A percentile compares a stretch with the other conserved stretches of the same genome.
phyloP scores from a whole-genome alignment of 2,888 invertebrate genomes.

The Phalera bucephala region DNA sequence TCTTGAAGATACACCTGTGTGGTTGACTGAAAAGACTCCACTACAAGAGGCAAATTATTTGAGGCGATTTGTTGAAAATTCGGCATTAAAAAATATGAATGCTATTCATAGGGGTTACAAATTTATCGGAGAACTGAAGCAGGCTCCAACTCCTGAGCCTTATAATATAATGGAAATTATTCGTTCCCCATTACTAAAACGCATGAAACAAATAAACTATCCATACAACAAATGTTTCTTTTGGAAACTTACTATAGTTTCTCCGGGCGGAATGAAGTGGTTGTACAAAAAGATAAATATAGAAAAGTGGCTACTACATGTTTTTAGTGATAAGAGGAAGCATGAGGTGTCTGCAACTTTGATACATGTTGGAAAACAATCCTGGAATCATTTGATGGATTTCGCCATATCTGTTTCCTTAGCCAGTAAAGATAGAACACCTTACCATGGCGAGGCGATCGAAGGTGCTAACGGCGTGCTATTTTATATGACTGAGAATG shows the following conservation, averaged over 20 bases:
- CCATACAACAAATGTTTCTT: constrained; percentile 67
- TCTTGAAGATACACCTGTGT: constrained; percentile 71
- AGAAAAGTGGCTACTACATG: constrained; percentile 71
- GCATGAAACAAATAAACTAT: constrained; percentile 73
- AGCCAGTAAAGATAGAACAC: constrained; percentile 39
- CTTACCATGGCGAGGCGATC: constrained; percentile 51
- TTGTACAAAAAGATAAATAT: constrained; percentile 66
- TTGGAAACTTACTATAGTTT: constrained; percentile 86
- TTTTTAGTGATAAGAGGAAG: constrained; percentile 65
- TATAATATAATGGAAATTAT: constrained; percentile 73
- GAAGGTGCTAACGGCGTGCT: constrained; percentile 70
- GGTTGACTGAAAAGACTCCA: constrained; percentile 63
- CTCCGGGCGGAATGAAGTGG: constrained; percentile 76
- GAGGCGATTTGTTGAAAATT: constrained; percentile 52
- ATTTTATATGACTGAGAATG: constrained; percentile 60
- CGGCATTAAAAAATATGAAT: constrained; percentile 65
- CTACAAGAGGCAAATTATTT: constrained; percentile 58
- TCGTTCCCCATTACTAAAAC: constrained; percentile 67
- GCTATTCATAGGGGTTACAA: constrained; percentile 65
- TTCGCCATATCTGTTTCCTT: constrained; percentile 73
- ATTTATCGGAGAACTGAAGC: constrained; percentile 61
- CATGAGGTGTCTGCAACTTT: constrained; percentile 57
- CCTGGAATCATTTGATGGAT: constrained; percentile 75
- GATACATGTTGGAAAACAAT: constrained; percentile 65
- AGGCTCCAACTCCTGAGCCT: constrained; percentile 50